Evolutionary conservation across 2,888 invertebrate species (phyloP).

Genomic region (Pomacea canaliculata): DNA sequence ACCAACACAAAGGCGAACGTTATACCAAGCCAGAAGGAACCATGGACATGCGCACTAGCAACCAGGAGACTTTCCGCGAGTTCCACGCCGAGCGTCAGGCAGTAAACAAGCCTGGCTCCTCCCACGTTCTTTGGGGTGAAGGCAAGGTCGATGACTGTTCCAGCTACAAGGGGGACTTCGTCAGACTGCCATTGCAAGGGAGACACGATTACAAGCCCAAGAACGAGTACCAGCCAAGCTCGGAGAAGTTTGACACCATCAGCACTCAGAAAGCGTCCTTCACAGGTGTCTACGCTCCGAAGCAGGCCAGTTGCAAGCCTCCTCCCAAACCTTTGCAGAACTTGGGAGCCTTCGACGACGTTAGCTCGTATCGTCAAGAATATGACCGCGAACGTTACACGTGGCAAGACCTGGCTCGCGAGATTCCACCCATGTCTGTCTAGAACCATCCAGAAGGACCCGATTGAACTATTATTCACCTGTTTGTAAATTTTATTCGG

Average conservation of each 20-base stretch:
- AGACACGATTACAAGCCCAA: conserved; percentile 42
- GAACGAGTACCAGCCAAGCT: conserved; percentile 52
- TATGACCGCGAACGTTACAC: conserved; percentile 51
- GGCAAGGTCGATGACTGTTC: conserved; percentile 64
- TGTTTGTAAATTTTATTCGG: no score
- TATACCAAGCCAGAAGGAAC: conserved; percentile 58
- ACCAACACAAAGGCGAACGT: conserved; percentile 24
- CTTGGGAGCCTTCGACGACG: conserved; percentile 57
- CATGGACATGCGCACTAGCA: conserved; percentile 62
- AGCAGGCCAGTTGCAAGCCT: conserved; percentile 49
- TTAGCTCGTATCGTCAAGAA: conserved; percentile 56
- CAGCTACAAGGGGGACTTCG: conserved; percentile 63
- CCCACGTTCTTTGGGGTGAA: conserved; percentile 34
- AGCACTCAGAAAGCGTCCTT: conserved; percentile 61
- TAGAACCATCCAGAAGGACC: not conserved
- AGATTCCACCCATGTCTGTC: conserved; percentile 15
- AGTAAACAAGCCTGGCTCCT: conserved; percentile 57
- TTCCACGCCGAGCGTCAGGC: conserved; percentile 47
- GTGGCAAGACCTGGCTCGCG: conserved; percentile 16
- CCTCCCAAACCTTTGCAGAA: conserved; percentile 41
- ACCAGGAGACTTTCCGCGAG: conserved; percentile 60
- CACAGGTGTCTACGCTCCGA: conserved; percentile 44
- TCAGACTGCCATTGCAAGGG: conserved; percentile 48
- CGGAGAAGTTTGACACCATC: conserved; percentile 59
- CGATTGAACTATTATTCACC: no score